These are phyloP conservation scores for Crenichthys baileyi DNA, from an alignment of 2,797 vertebrate species.

Conservation along the genomic window DNA sequence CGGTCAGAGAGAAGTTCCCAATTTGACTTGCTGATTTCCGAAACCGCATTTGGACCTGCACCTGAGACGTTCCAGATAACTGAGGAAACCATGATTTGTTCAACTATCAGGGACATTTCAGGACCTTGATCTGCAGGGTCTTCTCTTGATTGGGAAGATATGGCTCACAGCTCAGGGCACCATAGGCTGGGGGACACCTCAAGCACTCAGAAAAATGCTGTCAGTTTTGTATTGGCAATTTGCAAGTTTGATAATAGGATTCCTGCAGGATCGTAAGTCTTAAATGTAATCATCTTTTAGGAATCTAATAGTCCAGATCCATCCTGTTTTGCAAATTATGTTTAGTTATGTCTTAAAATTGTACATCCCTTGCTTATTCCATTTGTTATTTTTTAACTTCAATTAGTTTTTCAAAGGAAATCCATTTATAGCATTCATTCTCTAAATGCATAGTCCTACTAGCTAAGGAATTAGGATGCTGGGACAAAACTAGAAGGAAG, in stretches of 20 bases:
- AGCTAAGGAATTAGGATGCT: neutral
- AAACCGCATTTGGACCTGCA: neutral
- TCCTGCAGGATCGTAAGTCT: neutral
- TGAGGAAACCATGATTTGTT: neutral
- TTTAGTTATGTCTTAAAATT: neutral
- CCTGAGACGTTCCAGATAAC: neutral
- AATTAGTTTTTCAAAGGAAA: neutral
- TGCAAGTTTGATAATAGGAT: neutral
- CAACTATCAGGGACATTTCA: neutral
- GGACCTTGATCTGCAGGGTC: neutral
- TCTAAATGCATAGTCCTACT: neutral
- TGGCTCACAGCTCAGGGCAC: neutral
- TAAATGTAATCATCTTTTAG: neutral
- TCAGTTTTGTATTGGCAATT: neutral
- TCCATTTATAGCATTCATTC: neutral
- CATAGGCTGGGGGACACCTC: neutral
- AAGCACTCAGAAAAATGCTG: neutral
- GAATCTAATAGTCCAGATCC: neutral
- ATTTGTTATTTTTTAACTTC: neutral
- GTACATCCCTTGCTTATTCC: neutral
- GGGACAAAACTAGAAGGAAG: neutral
- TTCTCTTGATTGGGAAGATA: neutral
- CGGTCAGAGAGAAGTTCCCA: conserved; percentile 26
- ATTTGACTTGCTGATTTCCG: conserved; percentile 22
- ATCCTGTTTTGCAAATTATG: neutral